Base-by-base conservation (phyloP, 2,113 vertebrate genomes). In the Spea bombifrons region DNA sequence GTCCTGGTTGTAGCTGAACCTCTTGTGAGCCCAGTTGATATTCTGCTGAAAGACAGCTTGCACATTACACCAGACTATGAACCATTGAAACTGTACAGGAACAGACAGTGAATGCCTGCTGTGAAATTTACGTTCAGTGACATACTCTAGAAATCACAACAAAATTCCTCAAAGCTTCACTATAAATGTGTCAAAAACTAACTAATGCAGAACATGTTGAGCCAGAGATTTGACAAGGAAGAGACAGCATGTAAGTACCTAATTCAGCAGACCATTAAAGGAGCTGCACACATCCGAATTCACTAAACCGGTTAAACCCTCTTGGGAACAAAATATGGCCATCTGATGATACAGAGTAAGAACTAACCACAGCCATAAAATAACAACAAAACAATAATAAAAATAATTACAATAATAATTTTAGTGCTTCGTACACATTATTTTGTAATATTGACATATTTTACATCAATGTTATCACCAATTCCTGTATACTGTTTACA, bases 131-230 rank as follows among this genome's bases (percentile, higher is more conserved):
- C 10, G 2, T 59, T 44, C 57, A 71, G 1, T 47, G 49, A 66
- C 59, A 72, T 12, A 46, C 45, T 55, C 7, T 53, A 66, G 61
- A 55, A 55, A 55, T 10, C n/a, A 3, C 13, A 17, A 46, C 43
- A 66, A 72, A 72, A 12, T 17, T 53, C 44, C 64, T 44, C 8
- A 15, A 71, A 3, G 53, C n/a, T 47, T 6, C 45, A 73, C 48
- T 13, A 73, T 48, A 9, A 44, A 78, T 44, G 13, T 72, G 76
- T 15, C 76, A 72, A 78, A 78, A 78, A 15, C 17, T 77, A 46
- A 77, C 66, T 69, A 70, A 77, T 77, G 66, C 75, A 77, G 66
- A 70, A 70, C 66, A 77, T 55, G 44, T 70, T 71, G 30, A 77
- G 61, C 61, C 64, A 44, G 10, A 59, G 15, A 66, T 47, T 9